phyloP scores from a whole-genome alignment of 2,113 vertebrate genomes.

The rat (Rattus norvegicus) region GRCr8 NC_086028.1:54789001-54789500 shows the following conservation, averaged over 20 bases:
- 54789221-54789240: not conserved
- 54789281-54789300: not conserved
- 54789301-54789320: not conserved
- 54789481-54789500: too few species aligned
- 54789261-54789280: not conserved
- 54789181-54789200: not conserved
- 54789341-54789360: not conserved
- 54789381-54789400: too few species aligned
- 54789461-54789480: too few species aligned
- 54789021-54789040: not conserved
- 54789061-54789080: constrained; percentile 27
- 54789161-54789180: constrained; percentile 29
- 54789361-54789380: not conserved
- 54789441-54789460: too few species aligned
- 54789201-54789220: constrained; percentile 35
- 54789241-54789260: not conserved
- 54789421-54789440: not conserved
- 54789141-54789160: not conserved
- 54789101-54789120: not conserved
- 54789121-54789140: not conserved
- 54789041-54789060: not conserved
- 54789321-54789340: not conserved
- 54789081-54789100: constrained; percentile 25
- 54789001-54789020: not conserved
- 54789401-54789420: not conserved